Conservation (phyloP, 1,140 invertebrate genomes). For the Ceratosolen solmsi region DNA sequence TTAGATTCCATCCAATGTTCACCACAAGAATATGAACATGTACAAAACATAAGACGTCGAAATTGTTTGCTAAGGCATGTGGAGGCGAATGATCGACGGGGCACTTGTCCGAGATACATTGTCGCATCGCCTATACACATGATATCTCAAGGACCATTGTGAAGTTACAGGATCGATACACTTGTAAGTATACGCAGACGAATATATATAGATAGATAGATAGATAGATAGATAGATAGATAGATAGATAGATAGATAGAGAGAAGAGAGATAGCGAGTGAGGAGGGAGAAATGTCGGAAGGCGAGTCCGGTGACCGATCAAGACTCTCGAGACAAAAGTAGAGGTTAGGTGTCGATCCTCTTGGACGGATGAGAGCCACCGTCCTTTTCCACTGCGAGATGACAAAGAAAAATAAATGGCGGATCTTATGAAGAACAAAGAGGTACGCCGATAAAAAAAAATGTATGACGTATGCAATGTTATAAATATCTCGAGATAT, state of each 20-base stretch:
- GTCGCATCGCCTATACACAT: neutral
- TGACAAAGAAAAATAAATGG: slow-evolving; percentile 18
- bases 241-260: neutral
- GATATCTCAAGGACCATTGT: neutral
- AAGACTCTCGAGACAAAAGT: slow-evolving; percentile 47
- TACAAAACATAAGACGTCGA: neutral
- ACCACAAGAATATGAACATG: neutral
- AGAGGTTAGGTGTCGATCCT: neutral
- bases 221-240: neutral
- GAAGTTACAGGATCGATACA: slow-evolving; percentile 52
- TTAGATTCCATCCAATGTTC: neutral
- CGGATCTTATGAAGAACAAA: neutral
- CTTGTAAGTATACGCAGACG: slow-evolving; percentile 52
- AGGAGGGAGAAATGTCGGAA: neutral
- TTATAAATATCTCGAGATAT: slow-evolving; percentile 21
- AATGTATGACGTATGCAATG: neutral
- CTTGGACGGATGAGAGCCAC: neutral
- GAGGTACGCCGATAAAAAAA: neutral
- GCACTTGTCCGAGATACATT: neutral
- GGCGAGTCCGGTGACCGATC: slow-evolving; percentile 48
- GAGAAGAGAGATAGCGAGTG: neutral
- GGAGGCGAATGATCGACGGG: neutral
- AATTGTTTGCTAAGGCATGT: neutral
- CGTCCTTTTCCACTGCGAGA: neutral
- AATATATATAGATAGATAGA: slow-evolving; percentile 6